Evolutionary conservation across 2,888 invertebrate species (phyloP).

Genomic region (Tetrapedia diversipes): DNA sequence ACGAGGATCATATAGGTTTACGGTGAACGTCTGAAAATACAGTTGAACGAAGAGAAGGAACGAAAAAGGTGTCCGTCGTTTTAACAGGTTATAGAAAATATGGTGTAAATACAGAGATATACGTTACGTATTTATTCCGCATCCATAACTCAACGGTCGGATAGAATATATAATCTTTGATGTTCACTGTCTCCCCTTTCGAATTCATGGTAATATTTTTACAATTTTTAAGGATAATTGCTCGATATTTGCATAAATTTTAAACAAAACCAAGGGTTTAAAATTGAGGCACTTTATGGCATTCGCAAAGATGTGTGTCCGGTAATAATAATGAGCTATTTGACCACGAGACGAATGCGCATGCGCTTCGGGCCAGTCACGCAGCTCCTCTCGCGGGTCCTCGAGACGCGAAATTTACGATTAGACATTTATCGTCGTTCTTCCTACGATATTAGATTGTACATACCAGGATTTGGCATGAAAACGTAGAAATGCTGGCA

Average conservation of each 20-base stretch:
- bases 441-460: neutral
- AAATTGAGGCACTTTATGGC: neutral
- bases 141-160: slow-evolving; percentile 2
- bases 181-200: slow-evolving; percentile 9
- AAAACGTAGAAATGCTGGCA: slow-evolving; percentile 49
- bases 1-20: slow-evolving; percentile 24
- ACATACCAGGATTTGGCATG: slow-evolving; percentile 42
- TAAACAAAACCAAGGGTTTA: no score
- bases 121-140: neutral
- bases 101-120: slow-evolving; percentile 8
- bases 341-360: neutral
- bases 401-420: slow-evolving; percentile 41
- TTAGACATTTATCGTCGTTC: slow-evolving; percentile 4
- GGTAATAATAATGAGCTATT: neutral
- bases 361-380: neutral
- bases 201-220: slow-evolving; percentile 12
- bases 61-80: neutral
- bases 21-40: neutral
- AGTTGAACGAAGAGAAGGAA: neutral
- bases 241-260: neutral
- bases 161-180: neutral
- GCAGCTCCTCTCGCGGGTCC: neutral
- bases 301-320: neutral
- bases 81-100: slow-evolving; percentile 30
- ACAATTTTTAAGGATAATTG: neutral